Conservation (phyloP, 1,140 invertebrate genomes). For the Trichonephila inaurata region DNA sequence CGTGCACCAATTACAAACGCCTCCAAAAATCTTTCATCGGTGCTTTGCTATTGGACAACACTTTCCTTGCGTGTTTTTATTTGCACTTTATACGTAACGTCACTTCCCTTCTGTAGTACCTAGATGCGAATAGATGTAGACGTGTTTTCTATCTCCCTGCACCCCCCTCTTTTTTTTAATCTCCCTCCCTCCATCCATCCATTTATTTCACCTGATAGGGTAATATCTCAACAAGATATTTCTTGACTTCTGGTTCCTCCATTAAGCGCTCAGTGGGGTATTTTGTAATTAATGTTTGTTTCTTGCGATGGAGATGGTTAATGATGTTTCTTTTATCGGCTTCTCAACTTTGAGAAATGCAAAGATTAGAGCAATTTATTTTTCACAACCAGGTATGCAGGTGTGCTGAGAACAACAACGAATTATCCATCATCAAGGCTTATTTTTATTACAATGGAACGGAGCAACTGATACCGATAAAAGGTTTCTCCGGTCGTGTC, state of each 20-base stretch:
- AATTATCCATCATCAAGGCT: constrained; percentile 13
- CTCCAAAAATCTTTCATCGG: constrained; percentile 44
- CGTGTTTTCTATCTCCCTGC: background rate
- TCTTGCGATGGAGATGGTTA: constrained; percentile 30
- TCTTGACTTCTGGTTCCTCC: constrained; percentile 73
- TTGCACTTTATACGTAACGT: constrained; percentile 47
- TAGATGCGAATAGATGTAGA: constrained; percentile 19
- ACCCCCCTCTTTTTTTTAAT: background rate
- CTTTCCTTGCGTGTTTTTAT: constrained; percentile 66
- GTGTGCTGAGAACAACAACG: background rate
- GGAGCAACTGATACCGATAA: constrained; percentile 34
- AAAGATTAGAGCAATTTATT: constrained; percentile 51
- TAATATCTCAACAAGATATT: constrained; percentile 73
- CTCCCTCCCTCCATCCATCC: constrained; percentile 1
- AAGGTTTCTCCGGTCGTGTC: background rate
- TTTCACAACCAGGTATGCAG: constrained; percentile 20
- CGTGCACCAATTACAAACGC: constrained; percentile 64
- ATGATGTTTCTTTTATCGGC: constrained; percentile 69
- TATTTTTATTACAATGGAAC: constrained; percentile 41
- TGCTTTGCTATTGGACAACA: constrained; percentile 41
- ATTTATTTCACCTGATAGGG: constrained; percentile 67
- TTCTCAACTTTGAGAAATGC: constrained; percentile 60
- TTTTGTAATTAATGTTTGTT: constrained; percentile 73
- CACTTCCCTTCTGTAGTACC: constrained; percentile 38
- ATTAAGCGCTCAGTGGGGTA: constrained; percentile 25